Base-by-base conservation (phyloP, 2,113 vertebrate genomes). In the Platycercus adscitus region DNA sequence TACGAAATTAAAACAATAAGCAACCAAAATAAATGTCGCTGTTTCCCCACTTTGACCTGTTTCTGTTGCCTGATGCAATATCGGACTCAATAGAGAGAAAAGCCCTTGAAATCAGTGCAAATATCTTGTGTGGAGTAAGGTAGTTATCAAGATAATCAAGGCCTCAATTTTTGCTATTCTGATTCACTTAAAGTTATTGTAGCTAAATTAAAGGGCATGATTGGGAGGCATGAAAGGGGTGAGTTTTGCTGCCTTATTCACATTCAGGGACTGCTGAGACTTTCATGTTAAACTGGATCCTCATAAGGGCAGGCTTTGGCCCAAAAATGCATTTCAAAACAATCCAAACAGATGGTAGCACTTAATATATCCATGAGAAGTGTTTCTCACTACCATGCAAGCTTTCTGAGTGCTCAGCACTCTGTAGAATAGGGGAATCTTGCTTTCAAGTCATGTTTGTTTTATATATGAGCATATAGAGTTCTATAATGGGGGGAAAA, bases 301-400 rank as follows among this genome's bases (percentile, higher is more conserved):
- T 94, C 93, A 64, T 12, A 96, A 96, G 91, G 93, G 89, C 94
- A 96, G 81, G 88, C 85, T 96, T 90, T 88, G 95, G 92, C 82
- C 93, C 86, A 91, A 91, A 96, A 95, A 91, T 23, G 84, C 91
- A 73, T 94, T 96, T 96, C 95, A 94, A 96, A 96, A 90, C 93
- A 96, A 95, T 88, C 71, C 93, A 86, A 66, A 88, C 94, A 96
- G 91, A 95, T 97, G 96, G 94, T 95, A 95, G 86, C 91, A 96
- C 91, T 97, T 97, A 95, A 93, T 93, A 88, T 7, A 90, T 75
- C 82, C 91, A 86, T 19, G 29, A 94, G 94, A 96, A 94, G 91
- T 41, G 85, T 80, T 95, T 90, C 24, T 3, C 95, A 68, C 95
- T 77, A 46, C 85, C 79, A 50, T 41, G 71, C 66, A 80, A 89